Conservation (phyloP, 2,888 invertebrate genomes). For the Muscina levida region DNA sequence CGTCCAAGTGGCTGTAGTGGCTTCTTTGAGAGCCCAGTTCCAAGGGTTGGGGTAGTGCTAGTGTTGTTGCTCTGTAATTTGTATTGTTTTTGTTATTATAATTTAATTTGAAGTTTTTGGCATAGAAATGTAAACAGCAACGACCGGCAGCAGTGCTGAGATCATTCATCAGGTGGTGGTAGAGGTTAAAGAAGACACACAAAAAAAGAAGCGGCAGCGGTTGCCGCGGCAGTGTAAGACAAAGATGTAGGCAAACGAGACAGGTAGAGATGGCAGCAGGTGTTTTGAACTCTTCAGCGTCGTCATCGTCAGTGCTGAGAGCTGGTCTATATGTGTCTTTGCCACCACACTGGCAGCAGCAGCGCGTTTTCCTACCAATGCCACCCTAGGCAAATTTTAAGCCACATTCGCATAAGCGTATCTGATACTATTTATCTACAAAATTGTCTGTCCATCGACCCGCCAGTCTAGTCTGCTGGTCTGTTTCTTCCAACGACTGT, state of each 20-base stretch:
- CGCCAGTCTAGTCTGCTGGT: no score
- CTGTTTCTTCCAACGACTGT: slow-evolving; percentile 67
- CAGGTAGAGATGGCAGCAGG: slow-evolving; percentile 53
- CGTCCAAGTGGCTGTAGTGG: slow-evolving; percentile 41
- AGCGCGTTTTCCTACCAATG: neutral
- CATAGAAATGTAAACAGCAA: slow-evolving; percentile 53
- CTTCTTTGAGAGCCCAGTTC: neutral
- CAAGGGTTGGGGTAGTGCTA: neutral
- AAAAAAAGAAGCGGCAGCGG: slow-evolving; percentile 3
- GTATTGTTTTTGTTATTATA: slow-evolving; percentile 60
- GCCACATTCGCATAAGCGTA: slow-evolving; percentile 32
- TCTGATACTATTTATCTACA: slow-evolving; percentile 38
- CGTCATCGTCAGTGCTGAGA: slow-evolving; percentile 51
- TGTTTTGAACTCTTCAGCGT: slow-evolving; percentile 58
- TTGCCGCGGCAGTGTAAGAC: neutral
- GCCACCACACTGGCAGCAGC: slow-evolving; percentile 68
- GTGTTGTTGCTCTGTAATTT: slow-evolving; percentile 8
- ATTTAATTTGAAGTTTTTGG: slow-evolving; percentile 63
- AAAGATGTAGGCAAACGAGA: neutral
- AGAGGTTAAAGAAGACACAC: neutral
- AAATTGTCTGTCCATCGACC: slow-evolving; percentile 43
- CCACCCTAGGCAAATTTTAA: no score
- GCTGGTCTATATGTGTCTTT: slow-evolving; percentile 71
- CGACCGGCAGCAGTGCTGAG: slow-evolving; percentile 35
- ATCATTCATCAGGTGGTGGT: slow-evolving; percentile 47